Evolutionary conservation across 2,888 invertebrate genomes (phyloP).

Genomic region (Volucella inflata): DNA sequence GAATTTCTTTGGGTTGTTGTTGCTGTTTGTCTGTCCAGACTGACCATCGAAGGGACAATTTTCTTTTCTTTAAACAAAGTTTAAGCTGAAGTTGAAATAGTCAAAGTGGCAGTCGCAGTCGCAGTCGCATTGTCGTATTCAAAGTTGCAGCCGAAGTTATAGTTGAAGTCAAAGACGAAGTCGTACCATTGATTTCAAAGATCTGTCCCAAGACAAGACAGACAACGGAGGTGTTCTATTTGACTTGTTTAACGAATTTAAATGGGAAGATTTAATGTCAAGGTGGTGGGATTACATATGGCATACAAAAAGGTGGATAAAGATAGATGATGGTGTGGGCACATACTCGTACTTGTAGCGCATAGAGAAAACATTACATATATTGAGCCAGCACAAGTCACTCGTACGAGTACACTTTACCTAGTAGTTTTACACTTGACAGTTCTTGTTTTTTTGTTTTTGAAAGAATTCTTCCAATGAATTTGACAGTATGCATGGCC

Average conservation of each 20-base stretch:
- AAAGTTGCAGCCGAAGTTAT: no score
- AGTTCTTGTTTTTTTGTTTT: background rate
- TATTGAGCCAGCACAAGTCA: background rate
- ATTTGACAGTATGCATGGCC: constrained; percentile 68
- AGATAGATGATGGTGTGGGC: constrained; percentile 74
- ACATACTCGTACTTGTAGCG: constrained; percentile 1
- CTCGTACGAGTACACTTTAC: constrained; percentile 46
- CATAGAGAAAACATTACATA: constrained; percentile 4
- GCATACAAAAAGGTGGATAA: constrained; percentile 70
- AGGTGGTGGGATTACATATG: constrained; percentile 78
- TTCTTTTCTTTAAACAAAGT: background rate
- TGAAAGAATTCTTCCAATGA: constrained; percentile 38
- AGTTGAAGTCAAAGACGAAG: no score
- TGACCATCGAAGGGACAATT: constrained; percentile 42
- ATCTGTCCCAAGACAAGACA: constrained; percentile 47
- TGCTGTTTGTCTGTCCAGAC: background rate
- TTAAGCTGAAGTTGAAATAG: no score
- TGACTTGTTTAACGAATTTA: constrained; percentile 76
- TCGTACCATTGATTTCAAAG: constrained; percentile 62
- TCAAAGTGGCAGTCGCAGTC: no score
- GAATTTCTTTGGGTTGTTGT: constrained; percentile 57
- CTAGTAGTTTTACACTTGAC: constrained; percentile 47
- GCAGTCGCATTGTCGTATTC: no score
- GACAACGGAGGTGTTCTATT: constrained; percentile 75
- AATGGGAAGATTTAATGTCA: constrained; percentile 79